Percentiles rank a stretch among this genome's conserved stretches.
Evolutionary conservation across 1,140 invertebrate genomes (phyloP).

Genomic region (Diorhabda carinulata): DNA sequence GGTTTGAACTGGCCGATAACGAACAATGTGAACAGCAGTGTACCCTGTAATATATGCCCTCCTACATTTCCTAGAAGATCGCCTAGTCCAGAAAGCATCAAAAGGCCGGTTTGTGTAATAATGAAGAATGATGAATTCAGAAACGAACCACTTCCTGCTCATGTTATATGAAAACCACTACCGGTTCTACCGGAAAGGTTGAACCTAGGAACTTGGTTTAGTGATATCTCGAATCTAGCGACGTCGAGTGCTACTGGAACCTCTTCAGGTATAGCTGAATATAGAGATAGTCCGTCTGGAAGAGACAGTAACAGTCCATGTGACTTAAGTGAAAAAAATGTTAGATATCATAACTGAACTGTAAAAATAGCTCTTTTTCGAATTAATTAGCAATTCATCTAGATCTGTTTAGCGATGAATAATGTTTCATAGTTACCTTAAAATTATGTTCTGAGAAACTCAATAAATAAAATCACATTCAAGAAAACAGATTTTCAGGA

Average conservation of each 20-base stretch:
- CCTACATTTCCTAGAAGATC: slow-evolving; percentile 45
- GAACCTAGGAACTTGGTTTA: slow-evolving; percentile 54
- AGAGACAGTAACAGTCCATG: slow-evolving; percentile 38
- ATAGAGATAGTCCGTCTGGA: slow-evolving; percentile 31
- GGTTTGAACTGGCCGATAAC: slow-evolving; percentile 42
- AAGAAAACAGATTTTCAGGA: too few species aligned
- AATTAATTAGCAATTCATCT: background rate
- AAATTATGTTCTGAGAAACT: too few species aligned
- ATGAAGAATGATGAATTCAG: slow-evolving; percentile 54
- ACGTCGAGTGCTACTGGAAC: slow-evolving; percentile 26
- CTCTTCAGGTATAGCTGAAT: slow-evolving; percentile 19
- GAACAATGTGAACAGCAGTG: slow-evolving; percentile 32
- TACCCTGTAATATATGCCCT: slow-evolving; percentile 46
- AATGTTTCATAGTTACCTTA: background rate
- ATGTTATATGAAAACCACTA: slow-evolving; percentile 79
- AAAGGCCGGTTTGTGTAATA: slow-evolving; percentile 54
- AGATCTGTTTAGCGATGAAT: background rate
- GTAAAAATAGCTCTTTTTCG: background rate
- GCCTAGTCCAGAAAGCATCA: slow-evolving; percentile 52
- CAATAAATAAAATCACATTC: too few species aligned
- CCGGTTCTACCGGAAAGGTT: slow-evolving; percentile 64
- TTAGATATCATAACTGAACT: slow-evolving; percentile 6
- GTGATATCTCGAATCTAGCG: slow-evolving; percentile 44
- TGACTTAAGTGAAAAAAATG: slow-evolving; percentile 17
- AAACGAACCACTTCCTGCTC: slow-evolving; percentile 50